These are phyloP conservation scores for Anhinga anhinga DNA, from an alignment of 2,113 vertebrate species.

Conservation along the genomic window DNA sequence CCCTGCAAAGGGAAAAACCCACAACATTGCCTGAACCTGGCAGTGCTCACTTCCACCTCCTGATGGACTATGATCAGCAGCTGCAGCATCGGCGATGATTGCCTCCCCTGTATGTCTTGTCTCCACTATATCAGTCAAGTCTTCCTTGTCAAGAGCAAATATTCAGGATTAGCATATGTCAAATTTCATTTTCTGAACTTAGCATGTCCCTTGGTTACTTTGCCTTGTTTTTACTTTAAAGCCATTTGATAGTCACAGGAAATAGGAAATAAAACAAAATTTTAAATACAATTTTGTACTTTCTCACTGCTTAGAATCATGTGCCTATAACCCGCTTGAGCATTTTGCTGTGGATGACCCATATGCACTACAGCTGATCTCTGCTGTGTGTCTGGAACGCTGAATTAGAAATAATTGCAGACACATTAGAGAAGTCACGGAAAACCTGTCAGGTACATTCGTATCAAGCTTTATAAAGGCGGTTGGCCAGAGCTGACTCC, in stretches of 20 bases:
- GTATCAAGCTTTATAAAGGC: background rate
- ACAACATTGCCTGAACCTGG: background rate
- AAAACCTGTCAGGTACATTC: background rate
- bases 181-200: background rate
- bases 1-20: background rate
- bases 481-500: background rate
- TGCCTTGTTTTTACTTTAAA: background rate
- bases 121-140: background rate
- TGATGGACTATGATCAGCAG: background rate
- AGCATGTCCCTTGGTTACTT: background rate
- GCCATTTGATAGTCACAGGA: background rate
- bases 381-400: background rate
- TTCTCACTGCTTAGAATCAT: background rate
- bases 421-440: background rate
- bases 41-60: background rate
- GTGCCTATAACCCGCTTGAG: background rate
- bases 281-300: background rate
- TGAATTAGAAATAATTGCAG: background rate
- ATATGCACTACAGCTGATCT: background rate
- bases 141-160: background rate
- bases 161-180: too few species aligned
- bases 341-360: background rate
- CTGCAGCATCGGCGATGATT: rapidly evolving
- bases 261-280: background rate
- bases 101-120: background rate